Conservation (phyloP, 2,113 vertebrate genomes). For the Collichthys lucidus region DNA sequence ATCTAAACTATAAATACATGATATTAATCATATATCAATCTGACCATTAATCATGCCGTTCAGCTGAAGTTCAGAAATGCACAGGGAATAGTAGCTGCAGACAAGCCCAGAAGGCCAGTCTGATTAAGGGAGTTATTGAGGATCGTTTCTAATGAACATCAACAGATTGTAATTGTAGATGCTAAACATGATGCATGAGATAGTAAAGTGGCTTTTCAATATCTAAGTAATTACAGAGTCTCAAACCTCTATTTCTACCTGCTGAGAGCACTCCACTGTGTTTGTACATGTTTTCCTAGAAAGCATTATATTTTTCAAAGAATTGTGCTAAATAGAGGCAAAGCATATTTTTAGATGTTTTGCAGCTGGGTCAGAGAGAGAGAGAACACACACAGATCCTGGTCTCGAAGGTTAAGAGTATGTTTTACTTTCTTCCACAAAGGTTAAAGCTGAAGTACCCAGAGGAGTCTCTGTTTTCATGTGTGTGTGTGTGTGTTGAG, state of each 20-base stretch:
- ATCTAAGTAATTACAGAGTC: conserved; percentile 5
- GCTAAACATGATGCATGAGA: not conserved
- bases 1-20: not conserved
- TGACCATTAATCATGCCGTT: not conserved
- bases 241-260: not conserved
- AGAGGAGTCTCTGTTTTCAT: conserved; percentile 32
- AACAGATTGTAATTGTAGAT: not conserved
- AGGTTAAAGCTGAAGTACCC: conserved; percentile 43
- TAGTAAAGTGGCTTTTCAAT: not conserved
- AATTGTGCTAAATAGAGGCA: not conserved
- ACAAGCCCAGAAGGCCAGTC: not conserved
- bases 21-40: too few species aligned
- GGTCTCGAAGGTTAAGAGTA: conserved; percentile 44
- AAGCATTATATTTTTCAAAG: conserved; percentile 12
- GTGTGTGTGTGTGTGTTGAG: conserved; percentile 5
- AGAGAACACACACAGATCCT: not conserved
- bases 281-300: not conserved
- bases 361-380: not conserved
- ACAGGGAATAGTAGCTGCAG: not conserved
- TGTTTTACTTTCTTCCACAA: conserved; percentile 38
- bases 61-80: not conserved
- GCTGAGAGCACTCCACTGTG: not conserved
- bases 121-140: not conserved
- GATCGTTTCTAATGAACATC: not conserved
- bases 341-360: conserved; percentile 24